Evolutionary conservation across 2,113 vertebrate species (phyloP).

Genomic region (Galbula dea): DNA sequence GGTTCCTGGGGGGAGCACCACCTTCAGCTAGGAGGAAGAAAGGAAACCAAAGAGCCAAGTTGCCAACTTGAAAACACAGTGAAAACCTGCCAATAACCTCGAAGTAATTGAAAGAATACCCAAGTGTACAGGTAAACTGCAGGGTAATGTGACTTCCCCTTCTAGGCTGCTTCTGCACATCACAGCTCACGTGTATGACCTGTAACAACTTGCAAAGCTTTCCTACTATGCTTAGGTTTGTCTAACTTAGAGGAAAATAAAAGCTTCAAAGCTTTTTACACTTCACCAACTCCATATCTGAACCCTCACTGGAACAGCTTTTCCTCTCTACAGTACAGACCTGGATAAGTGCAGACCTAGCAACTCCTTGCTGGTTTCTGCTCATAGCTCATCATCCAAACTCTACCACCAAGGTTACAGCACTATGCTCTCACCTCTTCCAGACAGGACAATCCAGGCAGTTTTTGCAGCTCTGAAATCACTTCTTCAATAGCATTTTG

Average conservation of each 20-base stretch:
- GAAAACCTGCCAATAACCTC: background rate
- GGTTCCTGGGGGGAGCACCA: conserved; percentile 60
- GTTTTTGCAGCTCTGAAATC: conserved; percentile 80
- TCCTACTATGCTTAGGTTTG: background rate
- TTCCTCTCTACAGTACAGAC: background rate
- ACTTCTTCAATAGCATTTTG: conserved; percentile 82
- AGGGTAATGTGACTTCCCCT: background rate
- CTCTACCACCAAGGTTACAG: background rate
- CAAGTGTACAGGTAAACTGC: background rate
- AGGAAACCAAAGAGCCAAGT: background rate
- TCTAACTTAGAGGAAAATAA: background rate
- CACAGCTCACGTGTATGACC: background rate
- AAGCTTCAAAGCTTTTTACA: background rate
- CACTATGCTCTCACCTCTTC: conserved; percentile 73
- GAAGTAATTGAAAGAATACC: background rate
- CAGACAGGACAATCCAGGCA: conserved; percentile 65
- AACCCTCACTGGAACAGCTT: background rate
- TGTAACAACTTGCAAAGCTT: background rate
- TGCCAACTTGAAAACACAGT: background rate
- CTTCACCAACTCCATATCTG: background rate
- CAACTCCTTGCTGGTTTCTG: background rate
- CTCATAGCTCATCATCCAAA: background rate
- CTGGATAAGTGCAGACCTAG: background rate
- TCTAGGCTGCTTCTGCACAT: background rate
- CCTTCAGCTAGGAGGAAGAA: conserved; percentile 63